phyloP scores from a whole-genome alignment of 2,888 invertebrate genomes.

The Ariolimax columbianus region DNA sequence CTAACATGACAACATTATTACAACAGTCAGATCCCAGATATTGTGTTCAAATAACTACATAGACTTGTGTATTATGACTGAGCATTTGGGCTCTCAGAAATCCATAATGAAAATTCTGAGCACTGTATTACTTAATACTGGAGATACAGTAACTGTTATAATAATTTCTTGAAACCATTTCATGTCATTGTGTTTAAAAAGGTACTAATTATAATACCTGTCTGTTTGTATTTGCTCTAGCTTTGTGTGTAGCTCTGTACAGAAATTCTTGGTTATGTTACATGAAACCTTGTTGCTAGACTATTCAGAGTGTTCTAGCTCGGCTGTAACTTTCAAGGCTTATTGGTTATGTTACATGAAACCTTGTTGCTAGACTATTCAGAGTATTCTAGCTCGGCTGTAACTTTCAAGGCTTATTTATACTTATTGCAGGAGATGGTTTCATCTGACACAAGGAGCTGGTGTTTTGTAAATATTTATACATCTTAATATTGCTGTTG shows the following conservation, averaged over 20 bases:
- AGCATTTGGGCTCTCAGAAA: neutral
- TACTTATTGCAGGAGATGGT: neutral
- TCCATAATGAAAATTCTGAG: too few species aligned
- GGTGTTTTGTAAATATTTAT: neutral
- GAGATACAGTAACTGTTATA: neutral
- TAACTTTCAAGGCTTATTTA: neutral
- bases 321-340: neutral
- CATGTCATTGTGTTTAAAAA: conserved; percentile 9
- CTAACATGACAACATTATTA: neutral
- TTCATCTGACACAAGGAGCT: neutral
- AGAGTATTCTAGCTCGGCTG: neutral
- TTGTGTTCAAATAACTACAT: neutral
- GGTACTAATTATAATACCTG: neutral
- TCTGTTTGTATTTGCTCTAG: neutral
- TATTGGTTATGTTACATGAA: neutral
- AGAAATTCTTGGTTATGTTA: neutral
- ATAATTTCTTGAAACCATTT: neutral
- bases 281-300: neutral
- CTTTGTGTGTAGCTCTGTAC: conserved; percentile 23
- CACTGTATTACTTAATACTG: neutral
- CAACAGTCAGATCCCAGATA: neutral
- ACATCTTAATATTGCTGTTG: neutral
- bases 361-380: neutral
- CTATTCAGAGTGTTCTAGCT: neutral
- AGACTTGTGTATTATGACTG: neutral